These are phyloP conservation scores for Styela plicata DNA, from an alignment of 23 tunicate species.

Conservation along the genomic window DNA sequence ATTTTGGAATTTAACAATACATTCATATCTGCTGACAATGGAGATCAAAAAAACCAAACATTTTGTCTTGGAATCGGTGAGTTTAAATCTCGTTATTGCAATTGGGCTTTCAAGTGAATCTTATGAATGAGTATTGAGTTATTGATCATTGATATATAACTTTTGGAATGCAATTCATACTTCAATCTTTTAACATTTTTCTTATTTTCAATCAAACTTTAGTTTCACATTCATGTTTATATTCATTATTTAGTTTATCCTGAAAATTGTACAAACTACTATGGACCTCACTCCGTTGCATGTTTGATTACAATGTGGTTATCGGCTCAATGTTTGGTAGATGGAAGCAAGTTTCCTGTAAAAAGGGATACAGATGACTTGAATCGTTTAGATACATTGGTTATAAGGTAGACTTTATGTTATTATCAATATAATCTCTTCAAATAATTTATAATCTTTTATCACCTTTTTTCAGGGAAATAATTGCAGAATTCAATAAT, in stretches of 20 bases:
- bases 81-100: neutral
- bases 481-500: neutral
- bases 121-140: too few species aligned
- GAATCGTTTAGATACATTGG: neutral
- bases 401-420: too few species aligned
- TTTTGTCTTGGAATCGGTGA: constrained; percentile 26
- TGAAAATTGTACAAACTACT: constrained; percentile 22
- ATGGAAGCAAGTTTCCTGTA: constrained; percentile 16
- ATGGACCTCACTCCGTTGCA: constrained; percentile 25
- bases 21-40: neutral
- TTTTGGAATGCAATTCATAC: too few species aligned
- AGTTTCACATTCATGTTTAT: neutral
- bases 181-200: too few species aligned
- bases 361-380: neutral
- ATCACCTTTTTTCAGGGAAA: constrained; percentile 5
- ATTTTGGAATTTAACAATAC: constrained; percentile 3
- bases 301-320: constrained; percentile 37
- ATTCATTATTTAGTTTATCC: constrained; percentile 7
- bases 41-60: constrained; percentile 12
- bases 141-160: too few species aligned
- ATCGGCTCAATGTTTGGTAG: constrained; percentile 10
- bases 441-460: neutral
- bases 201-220: too few species aligned
- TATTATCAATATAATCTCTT: too few species aligned
- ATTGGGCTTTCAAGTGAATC: neutral